Conservation (phyloP, 2,888 invertebrate genomes). For the Junonia oenone region DNA sequence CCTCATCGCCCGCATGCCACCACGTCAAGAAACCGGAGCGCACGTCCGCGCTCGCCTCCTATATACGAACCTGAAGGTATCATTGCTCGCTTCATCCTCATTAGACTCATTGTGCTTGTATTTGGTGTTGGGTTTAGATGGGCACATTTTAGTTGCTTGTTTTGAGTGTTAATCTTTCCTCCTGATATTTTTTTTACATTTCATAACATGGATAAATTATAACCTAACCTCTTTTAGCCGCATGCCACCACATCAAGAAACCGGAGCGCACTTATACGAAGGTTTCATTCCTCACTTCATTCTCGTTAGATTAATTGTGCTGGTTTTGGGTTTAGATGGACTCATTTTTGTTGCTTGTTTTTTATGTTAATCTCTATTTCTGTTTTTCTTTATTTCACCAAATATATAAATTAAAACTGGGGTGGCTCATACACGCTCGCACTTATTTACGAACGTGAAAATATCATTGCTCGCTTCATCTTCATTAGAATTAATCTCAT, state of each 20-base stretch:
- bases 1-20: slow-evolving; percentile 62
- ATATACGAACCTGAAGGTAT: slow-evolving; percentile 72
- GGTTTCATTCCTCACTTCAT: neutral
- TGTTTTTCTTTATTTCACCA: too few species aligned
- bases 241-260: too few species aligned
- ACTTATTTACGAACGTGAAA: too few species aligned
- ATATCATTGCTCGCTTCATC: too few species aligned
- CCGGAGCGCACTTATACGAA: neutral
- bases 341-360: too few species aligned
- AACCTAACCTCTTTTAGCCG: neutral
- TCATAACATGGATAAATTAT: neutral
- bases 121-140: neutral
- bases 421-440: too few species aligned
- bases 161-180: neutral
- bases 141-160: too few species aligned
- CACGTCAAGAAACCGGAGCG: slow-evolving; percentile 53
- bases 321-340: too few species aligned
- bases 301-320: too few species aligned
- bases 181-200: neutral
- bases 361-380: too few species aligned
- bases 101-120: slow-evolving; percentile 12
- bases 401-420: too few species aligned
- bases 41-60: slow-evolving; percentile 61
- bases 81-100: slow-evolving; percentile 31
- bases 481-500: too few species aligned